Evolutionary conservation across 2,797 vertebrate species (phyloP), one percentile per base, ranked within the genome.

Genomic region (Menidia menidia): DNA sequence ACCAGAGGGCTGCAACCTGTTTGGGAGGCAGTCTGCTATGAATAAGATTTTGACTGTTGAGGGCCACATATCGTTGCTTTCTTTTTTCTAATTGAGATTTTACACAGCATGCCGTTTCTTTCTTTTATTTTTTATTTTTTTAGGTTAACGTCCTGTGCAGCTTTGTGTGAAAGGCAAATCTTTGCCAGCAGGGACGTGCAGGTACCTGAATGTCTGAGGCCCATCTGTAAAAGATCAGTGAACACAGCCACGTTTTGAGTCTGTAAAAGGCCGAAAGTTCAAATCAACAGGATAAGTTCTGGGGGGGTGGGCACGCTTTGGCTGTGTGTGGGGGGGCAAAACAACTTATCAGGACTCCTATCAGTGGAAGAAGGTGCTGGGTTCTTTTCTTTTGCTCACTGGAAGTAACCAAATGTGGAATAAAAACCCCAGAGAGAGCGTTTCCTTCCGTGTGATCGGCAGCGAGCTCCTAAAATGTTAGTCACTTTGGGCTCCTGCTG

Each of bases 371-470:
- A 65, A 43, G 42, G 16, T 25, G 25, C 25, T 25, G 25, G n/a
- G n/a, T n/a, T n/a, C n/a, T n/a, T n/a, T n/a, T n/a, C n/a, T n/a
- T n/a, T n/a, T n/a, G n/a, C n/a, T n/a, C n/a, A n/a, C n/a, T n/a
- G n/a, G n/a, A n/a, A n/a, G 25, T 25, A 25, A 25, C 25, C 25
- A 25, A 25, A 25, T 25, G 25, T 25, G 25, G 25, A 25, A 25
- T 25, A 25, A 25, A 25, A 25, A 25, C 25, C 25, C 25, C 25
- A 25, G 25, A 25, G 25, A 25, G 25, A 25, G 25, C 2, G 1
- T 52, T 52, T 31, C 42, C 11, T 19, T 16, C 4, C 2, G 25
- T 12, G 68, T 77, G 77, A 84, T 74, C 60, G 79, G 71, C 66
- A 76, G 57, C 51, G 60, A 51, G 39, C 45, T 5, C 16, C 47